phyloP scores from a whole-genome alignment of 2,113 vertebrate genomes.

The Colossoma macropomum region DNA sequence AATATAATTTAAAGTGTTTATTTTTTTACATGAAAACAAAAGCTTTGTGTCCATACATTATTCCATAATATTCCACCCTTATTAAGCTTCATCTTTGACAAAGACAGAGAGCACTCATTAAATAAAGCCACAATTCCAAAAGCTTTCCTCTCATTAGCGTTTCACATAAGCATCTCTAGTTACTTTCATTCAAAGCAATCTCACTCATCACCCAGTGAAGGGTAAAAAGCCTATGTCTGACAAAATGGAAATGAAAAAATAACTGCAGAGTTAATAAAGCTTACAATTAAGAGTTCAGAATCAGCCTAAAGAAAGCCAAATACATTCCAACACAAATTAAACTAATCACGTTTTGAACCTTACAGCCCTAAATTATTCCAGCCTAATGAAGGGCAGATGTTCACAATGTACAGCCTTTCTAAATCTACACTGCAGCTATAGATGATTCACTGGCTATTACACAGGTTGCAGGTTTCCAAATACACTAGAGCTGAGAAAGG shows the following conservation, averaged over 20 bases:
- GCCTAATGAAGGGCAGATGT: slow-evolving; percentile 2
- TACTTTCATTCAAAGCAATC: neutral
- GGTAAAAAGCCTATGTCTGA: slow-evolving; percentile 6
- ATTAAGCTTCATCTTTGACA: slow-evolving; percentile 35
- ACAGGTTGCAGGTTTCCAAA: neutral
- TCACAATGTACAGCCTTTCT: slow-evolving; percentile 24
- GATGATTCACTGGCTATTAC: slow-evolving; percentile 9
- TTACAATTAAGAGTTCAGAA: slow-evolving; percentile 12
- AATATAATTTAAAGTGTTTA: slow-evolving; percentile 60
- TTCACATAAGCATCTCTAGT: slow-evolving; percentile 8
- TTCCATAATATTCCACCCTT: neutral
- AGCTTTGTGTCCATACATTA: slow-evolving; percentile 17
- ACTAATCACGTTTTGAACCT: neutral
- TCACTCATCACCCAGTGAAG: neutral
- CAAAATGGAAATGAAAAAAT: neutral
- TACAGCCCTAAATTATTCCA: neutral
- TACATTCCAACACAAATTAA: slow-evolving; percentile 11
- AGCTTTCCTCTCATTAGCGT: slow-evolving; percentile 6
- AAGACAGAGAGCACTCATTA: slow-evolving; percentile 33
- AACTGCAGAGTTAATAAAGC: neutral
- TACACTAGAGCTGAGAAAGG: neutral
- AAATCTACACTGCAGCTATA: slow-evolving; percentile 14
- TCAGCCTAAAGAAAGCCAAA: neutral
- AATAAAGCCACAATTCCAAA: slow-evolving; percentile 15
- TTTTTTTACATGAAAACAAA: slow-evolving; percentile 57